These are phyloP conservation scores for Abscondita cerata DNA, from an alignment of 2,888 invertebrate genomes.

Conservation along the genomic window DNA sequence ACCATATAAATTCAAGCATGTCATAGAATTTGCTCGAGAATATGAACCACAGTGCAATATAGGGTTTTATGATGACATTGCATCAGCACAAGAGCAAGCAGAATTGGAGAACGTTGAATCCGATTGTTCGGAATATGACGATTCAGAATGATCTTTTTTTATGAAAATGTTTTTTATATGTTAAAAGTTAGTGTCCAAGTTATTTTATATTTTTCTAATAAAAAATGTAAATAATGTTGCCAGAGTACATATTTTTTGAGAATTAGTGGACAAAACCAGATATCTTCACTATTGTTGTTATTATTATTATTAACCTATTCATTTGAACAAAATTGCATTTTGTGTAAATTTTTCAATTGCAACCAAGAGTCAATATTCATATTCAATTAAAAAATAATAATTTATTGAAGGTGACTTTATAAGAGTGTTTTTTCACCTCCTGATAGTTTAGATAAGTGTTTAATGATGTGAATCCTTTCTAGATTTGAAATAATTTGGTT, in stretches of 20 bases:
- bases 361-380: too few species aligned
- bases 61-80: neutral
- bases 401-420: neutral
- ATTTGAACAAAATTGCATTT: too few species aligned
- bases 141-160: conserved; percentile 1
- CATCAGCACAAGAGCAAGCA: too few species aligned
- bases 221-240: neutral
- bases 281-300: neutral
- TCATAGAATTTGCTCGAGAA: neutral
- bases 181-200: neutral
- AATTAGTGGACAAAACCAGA: neutral
- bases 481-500: too few species aligned
- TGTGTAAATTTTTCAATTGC: too few species aligned
- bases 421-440: neutral
- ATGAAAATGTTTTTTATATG: neutral
- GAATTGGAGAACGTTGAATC: neutral
- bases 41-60: neutral
- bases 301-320: too few species aligned
- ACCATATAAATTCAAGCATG: too few species aligned
- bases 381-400: neutral
- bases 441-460: too few species aligned
- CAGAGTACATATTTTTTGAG: neutral
- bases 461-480: too few species aligned
- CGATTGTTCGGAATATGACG: neutral
- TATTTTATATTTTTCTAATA: neutral